A percentile compares a stretch with the other conserved stretches of the same genome.
Evolutionary conservation across 2,888 invertebrate species (phyloP).

Genomic region (Campoletis raptor): DNA sequence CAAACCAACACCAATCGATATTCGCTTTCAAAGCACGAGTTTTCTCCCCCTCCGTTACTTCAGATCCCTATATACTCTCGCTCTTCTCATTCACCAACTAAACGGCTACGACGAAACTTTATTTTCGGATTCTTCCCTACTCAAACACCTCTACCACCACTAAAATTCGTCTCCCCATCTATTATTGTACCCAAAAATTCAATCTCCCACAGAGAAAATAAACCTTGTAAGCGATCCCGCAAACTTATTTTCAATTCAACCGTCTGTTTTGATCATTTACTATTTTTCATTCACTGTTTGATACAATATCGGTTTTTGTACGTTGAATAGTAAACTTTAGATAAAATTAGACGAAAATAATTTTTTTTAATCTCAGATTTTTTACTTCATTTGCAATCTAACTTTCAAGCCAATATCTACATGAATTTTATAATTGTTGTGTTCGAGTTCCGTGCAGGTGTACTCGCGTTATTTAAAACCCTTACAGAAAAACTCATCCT

Average conservation of each 20-base stretch:
- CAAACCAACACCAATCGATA: conserved; percentile 21
- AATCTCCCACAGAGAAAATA: not conserved
- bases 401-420: no score
- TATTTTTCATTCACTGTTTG: not conserved
- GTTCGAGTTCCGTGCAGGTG: no score
- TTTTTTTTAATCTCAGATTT: no score
- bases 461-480: no score
- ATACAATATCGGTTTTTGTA: not conserved
- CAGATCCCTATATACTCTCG: not conserved
- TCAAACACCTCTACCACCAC: not conserved
- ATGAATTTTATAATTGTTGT: no score
- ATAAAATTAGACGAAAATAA: no score
- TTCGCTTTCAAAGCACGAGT: conserved; percentile 24
- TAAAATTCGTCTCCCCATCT: not conserved
- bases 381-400: no score
- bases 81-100: conserved; percentile 2
- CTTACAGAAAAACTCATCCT: no score
- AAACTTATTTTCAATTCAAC: not conserved
- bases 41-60: conserved; percentile 4
- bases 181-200: not conserved
- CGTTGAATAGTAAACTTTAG: not conserved
- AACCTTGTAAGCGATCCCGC: not conserved
- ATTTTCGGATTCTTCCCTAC: conserved; percentile 33
- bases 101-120: conserved; percentile 36
- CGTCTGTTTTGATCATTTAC: not conserved